Percentiles rank a stretch among this genome's conserved stretches.
These are phyloP conservation scores for Hydropotes inermis DNA, from an alignment of 2,113 vertebrate genomes.

Conservation along the genomic window DNA sequence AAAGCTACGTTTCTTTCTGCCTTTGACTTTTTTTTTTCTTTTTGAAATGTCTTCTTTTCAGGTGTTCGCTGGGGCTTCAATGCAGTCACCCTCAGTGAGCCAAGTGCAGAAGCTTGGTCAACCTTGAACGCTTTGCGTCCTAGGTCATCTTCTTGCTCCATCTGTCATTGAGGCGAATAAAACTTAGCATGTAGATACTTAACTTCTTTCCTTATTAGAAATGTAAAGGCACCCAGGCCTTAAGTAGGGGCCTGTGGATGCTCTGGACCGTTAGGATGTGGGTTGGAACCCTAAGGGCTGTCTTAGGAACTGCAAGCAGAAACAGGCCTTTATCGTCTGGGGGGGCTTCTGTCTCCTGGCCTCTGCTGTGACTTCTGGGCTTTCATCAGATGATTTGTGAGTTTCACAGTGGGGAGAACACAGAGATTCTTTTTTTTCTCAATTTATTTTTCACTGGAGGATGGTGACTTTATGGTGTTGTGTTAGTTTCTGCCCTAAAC, in stretches of 20 bases:
- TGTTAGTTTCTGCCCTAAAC: background rate
- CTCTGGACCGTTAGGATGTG: background rate
- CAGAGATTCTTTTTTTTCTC: background rate
- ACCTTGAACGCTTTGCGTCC: background rate
- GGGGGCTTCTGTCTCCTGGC: no score
- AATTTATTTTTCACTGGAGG: background rate
- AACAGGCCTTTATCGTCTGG: background rate
- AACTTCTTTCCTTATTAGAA: background rate
- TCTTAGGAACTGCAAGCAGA: background rate
- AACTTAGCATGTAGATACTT: background rate
- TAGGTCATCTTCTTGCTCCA: background rate
- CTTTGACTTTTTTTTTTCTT: background rate
- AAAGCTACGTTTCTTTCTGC: background rate
- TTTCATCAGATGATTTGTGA: background rate
- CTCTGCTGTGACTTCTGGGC: background rate
- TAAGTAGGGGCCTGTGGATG: rapidly evolving
- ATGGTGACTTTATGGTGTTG: background rate
- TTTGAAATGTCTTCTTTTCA: background rate
- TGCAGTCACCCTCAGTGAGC: background rate
- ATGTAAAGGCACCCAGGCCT: background rate
- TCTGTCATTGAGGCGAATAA: background rate
- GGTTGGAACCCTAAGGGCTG: no score
- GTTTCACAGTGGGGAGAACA: background rate
- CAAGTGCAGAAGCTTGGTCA: rapidly evolving
- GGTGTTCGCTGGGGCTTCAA: background rate